These are phyloP conservation scores for Leptocoma aspasia DNA, from an alignment of 2,113 vertebrate genomes.

Conservation along the genomic window DNA sequence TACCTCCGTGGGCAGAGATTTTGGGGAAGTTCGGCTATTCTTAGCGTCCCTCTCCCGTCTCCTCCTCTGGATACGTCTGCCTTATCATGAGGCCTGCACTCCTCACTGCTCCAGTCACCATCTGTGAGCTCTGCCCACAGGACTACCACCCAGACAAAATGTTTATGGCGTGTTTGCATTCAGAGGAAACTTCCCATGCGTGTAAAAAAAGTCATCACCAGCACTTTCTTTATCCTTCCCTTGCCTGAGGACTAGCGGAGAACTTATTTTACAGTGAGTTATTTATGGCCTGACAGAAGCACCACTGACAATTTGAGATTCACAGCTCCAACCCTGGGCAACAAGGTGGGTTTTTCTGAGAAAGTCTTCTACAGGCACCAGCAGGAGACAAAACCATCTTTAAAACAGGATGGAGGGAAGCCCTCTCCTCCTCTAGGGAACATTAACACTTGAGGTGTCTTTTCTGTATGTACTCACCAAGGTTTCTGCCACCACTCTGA, in stretches of 20 bases:
- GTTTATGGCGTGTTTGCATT: neutral
- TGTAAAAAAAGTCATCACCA: neutral
- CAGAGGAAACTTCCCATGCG: neutral
- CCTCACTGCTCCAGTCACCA: neutral
- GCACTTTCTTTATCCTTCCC: neutral
- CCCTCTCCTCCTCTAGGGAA: neutral
- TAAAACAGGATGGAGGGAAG: neutral
- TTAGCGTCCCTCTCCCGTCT: neutral
- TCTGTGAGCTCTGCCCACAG: conserved; percentile 20
- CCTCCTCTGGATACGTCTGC: neutral
- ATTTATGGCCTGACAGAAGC: neutral
- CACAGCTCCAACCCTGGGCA: neutral
- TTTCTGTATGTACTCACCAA: neutral
- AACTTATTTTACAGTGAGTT: neutral
- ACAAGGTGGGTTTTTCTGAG: neutral
- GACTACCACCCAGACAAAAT: neutral
- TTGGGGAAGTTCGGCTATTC: conserved; percentile 24
- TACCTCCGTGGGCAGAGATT: conserved; percentile 3
- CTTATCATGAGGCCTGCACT: neutral
- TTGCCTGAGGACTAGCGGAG: neutral
- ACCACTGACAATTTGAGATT: neutral
- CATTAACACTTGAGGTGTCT: neutral
- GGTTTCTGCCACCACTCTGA: neutral
- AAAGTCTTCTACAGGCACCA: neutral
- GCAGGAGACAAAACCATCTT: neutral